Evolutionary conservation across 1,140 invertebrate species (phyloP), one percentile per base, ranked within the genome.

Genomic region (Drosophila ananassae): DNA sequence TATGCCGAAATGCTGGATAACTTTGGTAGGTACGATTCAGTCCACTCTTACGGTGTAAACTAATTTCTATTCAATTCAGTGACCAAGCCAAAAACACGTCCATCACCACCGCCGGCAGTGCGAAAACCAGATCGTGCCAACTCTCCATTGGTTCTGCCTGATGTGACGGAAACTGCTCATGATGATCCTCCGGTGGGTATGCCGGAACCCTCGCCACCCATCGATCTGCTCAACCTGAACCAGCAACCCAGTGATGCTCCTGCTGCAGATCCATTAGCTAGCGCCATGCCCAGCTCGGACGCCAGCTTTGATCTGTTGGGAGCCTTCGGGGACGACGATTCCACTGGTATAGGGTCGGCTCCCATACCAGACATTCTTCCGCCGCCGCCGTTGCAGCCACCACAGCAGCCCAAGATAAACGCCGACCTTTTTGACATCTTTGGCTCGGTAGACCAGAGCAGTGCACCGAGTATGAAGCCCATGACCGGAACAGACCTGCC

Each of bases 1-100:
- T 95, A 96, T 91, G 96, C 97, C 50, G 96, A 97, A 90, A 95
- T 95, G 73, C 92, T 96, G 9, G 96, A 97, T 72, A 96, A 96
- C 78, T 97, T 97, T 90, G 94, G 95, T 94, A 47, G 25, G 13
- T 13, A 1, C 3, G n/a, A 5, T 8, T 0, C 21, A 44, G 3
- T 1, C 41, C 5, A 17, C 39, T 28, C 7, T 0, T 7, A 37
- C 2, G 3, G 6, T 6, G 44, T 3, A 6, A 10, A 50, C 47
- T 34, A 44, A 2, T 34, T 4, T 48, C 3, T 0, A 3, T 39
- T 10, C 8, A 10, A 68, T 90, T 3, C 25, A 91, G 91, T 92
- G 0, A 85, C 91, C 24, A 92, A 92, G 53, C 91, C 91, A 47
- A 90, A 13, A 21, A 41, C 41, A 8, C 56, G 53, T n/a, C 47